Evolutionary conservation across 2,888 invertebrate genomes (phyloP), one percentile per base, ranked within the genome.

Genomic region (Phaonia tiefii): DNA sequence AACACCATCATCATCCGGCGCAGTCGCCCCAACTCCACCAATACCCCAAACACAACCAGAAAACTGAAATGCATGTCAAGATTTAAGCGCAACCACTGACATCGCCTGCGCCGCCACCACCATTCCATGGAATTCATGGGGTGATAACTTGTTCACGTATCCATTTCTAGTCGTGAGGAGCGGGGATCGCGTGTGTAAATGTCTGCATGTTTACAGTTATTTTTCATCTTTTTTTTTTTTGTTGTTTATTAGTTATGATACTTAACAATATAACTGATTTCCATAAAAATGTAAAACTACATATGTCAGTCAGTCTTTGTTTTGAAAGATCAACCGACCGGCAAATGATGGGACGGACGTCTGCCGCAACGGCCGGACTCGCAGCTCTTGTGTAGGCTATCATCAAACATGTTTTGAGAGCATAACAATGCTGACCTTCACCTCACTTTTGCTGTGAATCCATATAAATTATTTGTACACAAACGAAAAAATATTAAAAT

Each of bases 381-480:
- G 20, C 4, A 5, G 20, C 1, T 8, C n/a, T 10, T n/a, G n/a
- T 2, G 75, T 63, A 60, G 67, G 66, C 66, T 71, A 80, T 77
- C n/a, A n/a, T n/a, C 77, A 80, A 82, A 80, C 70, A 80, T 80
- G 77, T 83, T 83, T 82, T 82, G 80, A 80, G 82, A 78, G 77
- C 81, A 78, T 79, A 83, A n/a, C 60, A 70, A 80, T 73, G 58
- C n/a, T 76, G 81, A 81, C 83, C 83, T 83, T 84, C 79, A 83
- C 80, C 80, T 83, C 79, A n/a, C n/a, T n/a, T 79, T 72, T 72
- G 54, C n/a, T n/a, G n/a, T n/a, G n/a, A n/a, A n/a, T n/a, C n/a
- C n/a, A n/a, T n/a, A n/a, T n/a, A n/a, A n/a, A n/a, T n/a, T n/a
- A n/a, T n/a, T n/a, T n/a, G n/a, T n/a, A n/a, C n/a, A n/a, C n/a